These are phyloP conservation scores for Rotaria socialis DNA, from an alignment of 2,888 invertebrate genomes.

Conservation along the genomic window DNA sequence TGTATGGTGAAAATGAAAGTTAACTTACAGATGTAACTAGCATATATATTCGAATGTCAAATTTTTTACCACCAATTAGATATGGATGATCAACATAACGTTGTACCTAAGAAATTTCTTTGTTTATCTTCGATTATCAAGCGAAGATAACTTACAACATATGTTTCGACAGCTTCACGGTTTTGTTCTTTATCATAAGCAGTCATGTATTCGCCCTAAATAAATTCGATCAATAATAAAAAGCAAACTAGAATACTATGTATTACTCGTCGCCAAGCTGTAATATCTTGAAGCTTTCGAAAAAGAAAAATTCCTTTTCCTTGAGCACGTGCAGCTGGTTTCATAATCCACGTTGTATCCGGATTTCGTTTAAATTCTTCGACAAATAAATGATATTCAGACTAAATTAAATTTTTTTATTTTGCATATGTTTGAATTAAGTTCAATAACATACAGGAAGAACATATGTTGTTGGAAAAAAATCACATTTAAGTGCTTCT, in stretches of 20 bases:
- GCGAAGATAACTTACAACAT: not conserved
- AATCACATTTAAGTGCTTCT: slow-evolving; percentile 63
- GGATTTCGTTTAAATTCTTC: slow-evolving; percentile 65
- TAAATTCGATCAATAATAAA: not conserved
- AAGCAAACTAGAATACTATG: not conserved
- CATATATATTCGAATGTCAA: slow-evolving; percentile 67
- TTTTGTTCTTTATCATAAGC: slow-evolving; percentile 48
- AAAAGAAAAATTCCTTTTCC: slow-evolving; percentile 67
- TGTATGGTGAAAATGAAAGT: not conserved
- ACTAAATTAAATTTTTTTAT: slow-evolving; percentile 54
- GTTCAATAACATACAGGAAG: slow-evolving; percentile 62
- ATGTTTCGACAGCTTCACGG: slow-evolving; percentile 50
- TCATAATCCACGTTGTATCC: slow-evolving; percentile 67
- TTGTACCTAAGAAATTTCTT: slow-evolving; percentile 63
- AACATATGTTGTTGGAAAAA: slow-evolving; percentile 66
- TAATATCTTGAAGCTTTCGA: slow-evolving; percentile 62
- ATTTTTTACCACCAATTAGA: slow-evolving; percentile 66
- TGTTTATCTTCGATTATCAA: slow-evolving; percentile 50
- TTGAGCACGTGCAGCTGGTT: slow-evolving; percentile 66
- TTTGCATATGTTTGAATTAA: not conserved
- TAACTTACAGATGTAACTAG: slow-evolving; percentile 63
- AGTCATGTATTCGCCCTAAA: slow-evolving; percentile 42
- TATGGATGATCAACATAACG: slow-evolving; percentile 66
- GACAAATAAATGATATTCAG: slow-evolving; percentile 66
- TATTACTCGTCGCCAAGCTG: slow-evolving; percentile 62